Evolutionary conservation across 2,113 vertebrate species (phyloP), one percentile per base, ranked within the genome.

Genomic region (Etheostoma spectabile): DNA sequence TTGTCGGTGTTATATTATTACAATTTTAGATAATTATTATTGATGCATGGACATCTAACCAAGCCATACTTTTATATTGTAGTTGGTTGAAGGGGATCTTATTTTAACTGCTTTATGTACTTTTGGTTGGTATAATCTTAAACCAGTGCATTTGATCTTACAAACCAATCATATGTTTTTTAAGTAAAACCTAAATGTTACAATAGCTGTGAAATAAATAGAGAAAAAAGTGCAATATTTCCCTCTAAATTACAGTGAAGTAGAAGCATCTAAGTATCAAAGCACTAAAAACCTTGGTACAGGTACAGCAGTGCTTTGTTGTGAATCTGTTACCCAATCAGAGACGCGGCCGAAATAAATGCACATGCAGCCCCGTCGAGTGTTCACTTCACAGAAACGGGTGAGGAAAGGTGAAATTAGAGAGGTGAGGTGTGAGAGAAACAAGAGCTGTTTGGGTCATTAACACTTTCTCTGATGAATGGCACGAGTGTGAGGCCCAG

Each of bases 391-490:
- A 70, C 19, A 42, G 13, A 59, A 64, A 52, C 14, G 4, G 30
- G 27, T 1, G 6, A 35, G 66, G 0, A 69, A 59, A 60, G 53
- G 72, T 78, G 35, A 33, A 73, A 72, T 67, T 18, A 27, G 21
- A 65, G 22, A 61, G 14, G 66, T 46, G 38, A 66, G 33, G 51
- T 59, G 46, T 6, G 82, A 78, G 65, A 49, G 48, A 62, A 82
- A 83, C 71, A 35, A 74, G 83, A 86, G 77, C 86, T 91, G 85
- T 76, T 88, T 67, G 69, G 73, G 56, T 86, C 80, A 85, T 93
- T 92, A 90, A 88, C 80, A 83, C 79, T 30, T 79, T 70, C 30
- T 62, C 66, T 90, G 83, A 91, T 88, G 72, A 74, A 85, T 84
- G 80, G 56, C 66, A 80, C 69, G 66, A 74, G 79, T 22, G 38